A percentile compares a stretch with the other conserved stretches of the same genome.
These are phyloP conservation scores for Calycopis cecrops DNA, from an alignment of 1,140 invertebrate species.

Conservation along the genomic window DNA sequence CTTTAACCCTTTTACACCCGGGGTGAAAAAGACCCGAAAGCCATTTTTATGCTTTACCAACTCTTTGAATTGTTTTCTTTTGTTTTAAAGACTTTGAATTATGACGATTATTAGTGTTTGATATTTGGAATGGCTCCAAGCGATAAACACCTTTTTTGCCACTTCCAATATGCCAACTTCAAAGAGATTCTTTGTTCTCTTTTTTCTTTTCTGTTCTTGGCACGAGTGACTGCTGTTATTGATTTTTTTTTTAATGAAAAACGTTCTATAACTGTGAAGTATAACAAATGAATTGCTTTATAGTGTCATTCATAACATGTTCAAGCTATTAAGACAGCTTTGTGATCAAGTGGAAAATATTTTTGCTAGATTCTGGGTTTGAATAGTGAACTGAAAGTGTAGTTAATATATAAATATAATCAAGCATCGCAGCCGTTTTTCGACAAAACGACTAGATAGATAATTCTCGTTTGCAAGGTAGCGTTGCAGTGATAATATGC, in stretches of 20 bases:
- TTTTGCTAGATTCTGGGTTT: too few species aligned
- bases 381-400: too few species aligned
- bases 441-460: too few species aligned
- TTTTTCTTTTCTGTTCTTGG: not conserved
- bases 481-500: too few species aligned
- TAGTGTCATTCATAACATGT: too few species aligned
- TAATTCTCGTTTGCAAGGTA: too few species aligned
- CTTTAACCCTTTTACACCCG: slow-evolving; percentile 44
- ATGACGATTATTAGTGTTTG: slow-evolving; percentile 63
- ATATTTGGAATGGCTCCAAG: slow-evolving; percentile 36
- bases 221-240: not conserved
- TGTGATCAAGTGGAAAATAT: too few species aligned
- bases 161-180: slow-evolving; percentile 7
- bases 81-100: slow-evolving; percentile 52
- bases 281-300: too few species aligned
- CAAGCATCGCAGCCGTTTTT: too few species aligned
- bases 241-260: not conserved
- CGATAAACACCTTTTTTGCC: slow-evolving; percentile 6
- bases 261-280: too few species aligned
- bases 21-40: slow-evolving; percentile 47
- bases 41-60: slow-evolving; percentile 58
- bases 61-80: slow-evolving; percentile 68
- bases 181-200: slow-evolving; percentile 4
- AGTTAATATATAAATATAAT: too few species aligned
- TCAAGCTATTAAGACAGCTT: too few species aligned